phyloP scores from a whole-genome alignment of 1,140 invertebrate genomes.

The Macrocentrus cingulum region DNA sequence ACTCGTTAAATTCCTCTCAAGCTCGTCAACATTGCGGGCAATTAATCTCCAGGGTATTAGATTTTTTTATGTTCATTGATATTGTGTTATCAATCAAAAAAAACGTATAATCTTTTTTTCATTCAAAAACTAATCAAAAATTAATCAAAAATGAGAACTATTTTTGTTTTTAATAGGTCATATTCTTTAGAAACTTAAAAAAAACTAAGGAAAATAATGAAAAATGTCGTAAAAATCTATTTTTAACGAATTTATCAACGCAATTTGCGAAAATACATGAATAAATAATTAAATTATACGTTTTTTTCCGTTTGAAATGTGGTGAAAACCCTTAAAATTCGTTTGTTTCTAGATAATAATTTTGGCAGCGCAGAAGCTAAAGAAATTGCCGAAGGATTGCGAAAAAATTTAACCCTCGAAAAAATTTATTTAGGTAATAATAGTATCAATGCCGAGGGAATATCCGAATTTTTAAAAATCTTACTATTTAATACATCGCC shows the following conservation, averaged over 20 bases:
- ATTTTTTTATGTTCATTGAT: constrained; percentile 11
- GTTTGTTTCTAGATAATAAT: constrained; percentile 49
- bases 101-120: no score
- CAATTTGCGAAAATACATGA: no score
- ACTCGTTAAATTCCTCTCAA: constrained; percentile 34
- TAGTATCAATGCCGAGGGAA: constrained; percentile 39
- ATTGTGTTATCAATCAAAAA: background rate
- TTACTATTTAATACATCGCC: constrained; percentile 28
- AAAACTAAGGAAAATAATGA: no score
- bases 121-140: no score
- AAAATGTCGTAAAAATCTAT: no score
- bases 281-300: no score
- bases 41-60: constrained; percentile 42
- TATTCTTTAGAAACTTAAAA: no score
- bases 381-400: constrained; percentile 38
- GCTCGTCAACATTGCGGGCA: constrained; percentile 28
- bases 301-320: no score
- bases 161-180: no score
- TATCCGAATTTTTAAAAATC: constrained; percentile 34
- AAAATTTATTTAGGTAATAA: constrained; percentile 45
- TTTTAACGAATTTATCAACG: no score
- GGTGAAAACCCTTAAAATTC: no score
- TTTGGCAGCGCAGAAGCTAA: constrained; percentile 36
- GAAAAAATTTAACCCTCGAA: constrained; percentile 38
- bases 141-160: no score